These are phyloP conservation scores for Hipposideros larvatus DNA, from an alignment of 2,797 vertebrate genomes.

Conservation along the genomic window DNA sequence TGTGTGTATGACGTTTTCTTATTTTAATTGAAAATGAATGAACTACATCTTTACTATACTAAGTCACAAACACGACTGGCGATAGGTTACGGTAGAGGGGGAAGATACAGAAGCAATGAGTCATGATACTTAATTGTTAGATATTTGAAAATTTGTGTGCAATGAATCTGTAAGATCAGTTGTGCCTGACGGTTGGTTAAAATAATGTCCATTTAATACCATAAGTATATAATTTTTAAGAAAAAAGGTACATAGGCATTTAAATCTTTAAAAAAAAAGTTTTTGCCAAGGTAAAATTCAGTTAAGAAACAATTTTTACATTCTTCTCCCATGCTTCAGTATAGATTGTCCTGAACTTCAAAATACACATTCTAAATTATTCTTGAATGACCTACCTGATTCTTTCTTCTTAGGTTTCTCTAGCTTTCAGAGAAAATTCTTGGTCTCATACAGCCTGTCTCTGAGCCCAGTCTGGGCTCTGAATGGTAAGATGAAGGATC, in stretches of 20 bases:
- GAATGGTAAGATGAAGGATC: neutral
- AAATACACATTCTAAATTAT: neutral
- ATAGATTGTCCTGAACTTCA: neutral
- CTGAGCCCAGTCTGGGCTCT: neutral
- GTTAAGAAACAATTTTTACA: neutral
- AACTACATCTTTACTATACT: too few species aligned
- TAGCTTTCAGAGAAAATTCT: neutral
- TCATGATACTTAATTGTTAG: too few species aligned
- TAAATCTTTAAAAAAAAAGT: neutral
- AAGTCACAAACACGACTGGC: too few species aligned
- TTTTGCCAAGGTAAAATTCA: neutral
- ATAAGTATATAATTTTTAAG: neutral
- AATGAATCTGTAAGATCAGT: too few species aligned
- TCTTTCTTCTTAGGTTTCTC: neutral
- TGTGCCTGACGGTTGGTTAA: neutral
- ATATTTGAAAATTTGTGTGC: too few species aligned
- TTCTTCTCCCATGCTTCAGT: neutral
- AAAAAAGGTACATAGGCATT: neutral
- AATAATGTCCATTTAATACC: neutral
- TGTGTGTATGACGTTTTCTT: too few species aligned
- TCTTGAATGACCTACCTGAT: neutral
- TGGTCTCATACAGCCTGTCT: neutral
- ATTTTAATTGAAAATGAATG: too few species aligned
- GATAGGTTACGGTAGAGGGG: too few species aligned
- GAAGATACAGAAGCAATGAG: too few species aligned